Percentiles rank a stretch among this genome's conserved stretches.
phyloP scores from a whole-genome alignment of 2,113 vertebrate genomes.

The Otis tarda region DNA sequence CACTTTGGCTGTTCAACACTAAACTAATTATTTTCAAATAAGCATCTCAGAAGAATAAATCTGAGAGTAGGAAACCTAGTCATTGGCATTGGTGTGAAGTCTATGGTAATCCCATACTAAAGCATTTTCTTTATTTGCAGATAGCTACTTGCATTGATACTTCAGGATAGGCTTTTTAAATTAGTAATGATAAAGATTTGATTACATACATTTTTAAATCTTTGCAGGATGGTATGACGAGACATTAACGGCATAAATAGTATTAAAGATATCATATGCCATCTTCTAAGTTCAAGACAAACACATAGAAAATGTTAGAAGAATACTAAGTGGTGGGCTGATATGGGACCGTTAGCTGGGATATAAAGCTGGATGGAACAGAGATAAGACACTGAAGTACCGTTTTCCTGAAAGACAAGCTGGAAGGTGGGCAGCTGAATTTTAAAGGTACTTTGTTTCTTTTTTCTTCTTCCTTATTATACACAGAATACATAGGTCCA shows the following conservation, averaged over 20 bases:
- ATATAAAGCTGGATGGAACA: neutral
- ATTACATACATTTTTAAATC: neutral
- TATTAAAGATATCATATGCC: neutral
- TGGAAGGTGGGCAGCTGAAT: neutral
- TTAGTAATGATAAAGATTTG: neutral
- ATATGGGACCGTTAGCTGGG: neutral
- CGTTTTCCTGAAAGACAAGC: neutral
- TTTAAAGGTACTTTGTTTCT: neutral
- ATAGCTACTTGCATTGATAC: neutral
- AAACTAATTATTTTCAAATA: neutral
- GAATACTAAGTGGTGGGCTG: neutral
- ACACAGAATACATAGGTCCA: neutral
- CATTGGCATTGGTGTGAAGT: neutral
- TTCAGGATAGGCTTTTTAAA: neutral
- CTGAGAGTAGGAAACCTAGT: neutral
- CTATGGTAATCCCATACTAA: neutral
- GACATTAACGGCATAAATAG: neutral
- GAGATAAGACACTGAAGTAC: neutral
- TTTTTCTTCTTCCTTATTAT: neutral
- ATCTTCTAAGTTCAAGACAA: neutral
- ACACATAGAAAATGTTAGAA: neutral
- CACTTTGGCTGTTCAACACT: neutral
- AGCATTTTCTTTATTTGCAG: neutral
- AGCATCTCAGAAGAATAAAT: neutral
- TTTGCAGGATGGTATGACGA: neutral